phyloP scores from a whole-genome alignment of 2,888 invertebrate genomes.

The Toxonevra muliebris region DNA sequence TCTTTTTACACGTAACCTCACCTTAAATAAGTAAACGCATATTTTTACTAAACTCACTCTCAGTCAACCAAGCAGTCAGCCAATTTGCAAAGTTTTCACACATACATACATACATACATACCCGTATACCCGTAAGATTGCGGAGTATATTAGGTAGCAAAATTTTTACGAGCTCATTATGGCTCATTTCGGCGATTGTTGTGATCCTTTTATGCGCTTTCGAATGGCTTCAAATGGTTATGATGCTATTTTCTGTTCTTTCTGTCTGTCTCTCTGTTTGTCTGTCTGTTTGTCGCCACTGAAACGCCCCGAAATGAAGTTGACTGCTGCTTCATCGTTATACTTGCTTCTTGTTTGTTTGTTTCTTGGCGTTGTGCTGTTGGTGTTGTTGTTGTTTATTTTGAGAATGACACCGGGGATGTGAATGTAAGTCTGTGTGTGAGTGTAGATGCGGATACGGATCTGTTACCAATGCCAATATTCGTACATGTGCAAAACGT shows the following conservation, averaged over 20 bases:
- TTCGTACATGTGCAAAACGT: too few relatives aligned
- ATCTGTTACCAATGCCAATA: too few relatives aligned
- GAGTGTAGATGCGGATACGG: too few relatives aligned
- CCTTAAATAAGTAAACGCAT: too few relatives aligned
- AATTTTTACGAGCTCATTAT: slow-evolving; percentile 67
- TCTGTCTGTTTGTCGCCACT: slow-evolving; percentile 42
- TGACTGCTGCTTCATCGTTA: not conserved
- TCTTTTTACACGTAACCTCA: too few relatives aligned
- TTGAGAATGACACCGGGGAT: slow-evolving; percentile 52
- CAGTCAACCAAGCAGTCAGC: slow-evolving; percentile 15
- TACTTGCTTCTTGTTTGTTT: slow-evolving; percentile 30
- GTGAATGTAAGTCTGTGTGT: slow-evolving; percentile 15
- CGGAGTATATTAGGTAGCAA: slow-evolving; percentile 66
- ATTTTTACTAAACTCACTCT: too few relatives aligned
- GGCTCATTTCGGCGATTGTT: slow-evolving; percentile 67
- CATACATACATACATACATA: slow-evolving; percentile 12
- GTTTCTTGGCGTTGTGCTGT: slow-evolving; percentile 32
- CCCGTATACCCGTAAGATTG: slow-evolving; percentile 50
- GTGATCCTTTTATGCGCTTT: slow-evolving; percentile 66
- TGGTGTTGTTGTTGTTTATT: slow-evolving; percentile 31
- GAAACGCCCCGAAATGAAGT: slow-evolving; percentile 31
- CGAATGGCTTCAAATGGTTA: slow-evolving; percentile 64
- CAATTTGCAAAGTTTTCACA: slow-evolving; percentile 44
- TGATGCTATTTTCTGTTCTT: slow-evolving; percentile 54
- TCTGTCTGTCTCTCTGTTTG: too few relatives aligned